These are phyloP conservation scores for Temnothorax nylanderi DNA, from an alignment of 1,140 invertebrate species.

Conservation along the genomic window DNA sequence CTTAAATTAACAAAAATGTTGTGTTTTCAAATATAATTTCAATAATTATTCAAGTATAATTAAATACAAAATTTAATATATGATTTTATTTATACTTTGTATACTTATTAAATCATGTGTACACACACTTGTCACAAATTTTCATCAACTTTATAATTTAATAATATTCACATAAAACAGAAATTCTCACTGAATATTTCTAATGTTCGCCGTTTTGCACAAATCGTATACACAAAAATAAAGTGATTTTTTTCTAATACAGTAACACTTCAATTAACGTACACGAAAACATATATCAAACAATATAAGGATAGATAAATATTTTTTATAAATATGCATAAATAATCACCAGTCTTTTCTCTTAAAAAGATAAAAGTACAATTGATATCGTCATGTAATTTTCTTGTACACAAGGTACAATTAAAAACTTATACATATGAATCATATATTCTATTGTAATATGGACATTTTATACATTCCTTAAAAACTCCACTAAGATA, in stretches of 20 bases:
- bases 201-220: neutral
- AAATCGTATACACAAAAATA: neutral
- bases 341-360: neutral
- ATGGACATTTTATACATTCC: neutral
- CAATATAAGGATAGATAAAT: neutral
- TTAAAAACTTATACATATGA: neutral
- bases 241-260: neutral
- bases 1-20: neutral
- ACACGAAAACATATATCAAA: neutral
- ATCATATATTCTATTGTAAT: neutral
- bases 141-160: constrained; percentile 10
- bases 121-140: neutral
- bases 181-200: neutral
- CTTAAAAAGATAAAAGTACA: neutral
- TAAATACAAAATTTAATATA: neutral
- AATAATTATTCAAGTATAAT: too few relatives aligned
- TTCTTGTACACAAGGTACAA: neutral
- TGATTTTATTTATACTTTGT: neutral
- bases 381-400: neutral
- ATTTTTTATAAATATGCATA: neutral
- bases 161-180: constrained; percentile 5
- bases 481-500: neutral
- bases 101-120: neutral
- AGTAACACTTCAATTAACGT: neutral
- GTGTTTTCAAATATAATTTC: neutral